phyloP scores from a whole-genome alignment of 2,113 vertebrate species.

The Nanger granti region DNA sequence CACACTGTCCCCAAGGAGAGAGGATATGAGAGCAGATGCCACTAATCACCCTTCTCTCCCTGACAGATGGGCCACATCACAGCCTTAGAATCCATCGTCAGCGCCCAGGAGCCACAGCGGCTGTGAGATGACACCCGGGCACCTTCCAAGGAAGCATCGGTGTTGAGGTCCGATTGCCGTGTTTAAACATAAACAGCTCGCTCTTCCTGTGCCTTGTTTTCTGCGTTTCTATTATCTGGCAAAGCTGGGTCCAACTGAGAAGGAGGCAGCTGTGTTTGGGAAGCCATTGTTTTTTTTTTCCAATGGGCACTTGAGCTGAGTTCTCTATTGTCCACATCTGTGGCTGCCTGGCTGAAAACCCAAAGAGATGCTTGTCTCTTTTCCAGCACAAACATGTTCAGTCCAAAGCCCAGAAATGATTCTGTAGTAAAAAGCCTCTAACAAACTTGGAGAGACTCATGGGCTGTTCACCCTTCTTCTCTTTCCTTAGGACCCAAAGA shows the following conservation, averaged over 20 bases:
- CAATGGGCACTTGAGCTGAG: neutral
- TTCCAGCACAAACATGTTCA: neutral
- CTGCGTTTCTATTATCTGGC: constrained; percentile 60
- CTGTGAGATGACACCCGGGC: constrained; percentile 13
- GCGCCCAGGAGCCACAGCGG: neutral
- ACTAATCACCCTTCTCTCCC: constrained; percentile 30
- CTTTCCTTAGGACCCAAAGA: neutral
- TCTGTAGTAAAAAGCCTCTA: neutral
- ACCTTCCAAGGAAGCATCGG: constrained; percentile 36
- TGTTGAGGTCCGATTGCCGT: constrained; percentile 18
- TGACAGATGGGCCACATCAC: constrained; percentile 42
- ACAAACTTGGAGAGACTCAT: neutral
- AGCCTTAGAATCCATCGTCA: neutral
- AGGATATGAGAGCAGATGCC: neutral
- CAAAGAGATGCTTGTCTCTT: neutral
- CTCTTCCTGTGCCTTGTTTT: constrained; percentile 45
- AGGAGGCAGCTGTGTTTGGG: constrained; percentile 69
- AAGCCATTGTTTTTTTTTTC: constrained; percentile 2
- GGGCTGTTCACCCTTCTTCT: neutral
- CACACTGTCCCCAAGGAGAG: neutral
- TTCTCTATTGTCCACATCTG: neutral
- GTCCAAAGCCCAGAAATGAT: neutral
- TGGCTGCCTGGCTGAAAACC: neutral
- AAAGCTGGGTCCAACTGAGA: constrained; percentile 42
- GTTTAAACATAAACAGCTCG: constrained; percentile 63